Base-by-base conservation (phyloP, 35 echinoderm and acorn worm species). In the Ophioderma brevispina region DNA sequence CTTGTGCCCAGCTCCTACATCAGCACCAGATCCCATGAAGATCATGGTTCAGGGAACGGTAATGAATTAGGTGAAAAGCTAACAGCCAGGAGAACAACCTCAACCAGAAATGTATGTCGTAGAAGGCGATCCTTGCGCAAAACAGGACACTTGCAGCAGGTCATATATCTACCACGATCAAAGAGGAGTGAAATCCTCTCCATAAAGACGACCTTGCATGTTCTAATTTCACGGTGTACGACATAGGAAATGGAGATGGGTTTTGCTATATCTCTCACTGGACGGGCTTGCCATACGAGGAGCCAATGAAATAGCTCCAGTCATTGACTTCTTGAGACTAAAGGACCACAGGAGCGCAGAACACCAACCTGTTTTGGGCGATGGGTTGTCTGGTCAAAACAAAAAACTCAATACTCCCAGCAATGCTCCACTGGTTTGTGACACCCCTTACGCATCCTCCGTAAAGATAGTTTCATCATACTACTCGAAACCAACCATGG, bases 101-200 rank as follows among this genome's bases (percentile, higher is more conserved):
- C n/a, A n/a, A n/a, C n/a, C n/a, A n/a, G n/a, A n/a, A n/a, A n/a
- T n/a, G n/a, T n/a, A n/a, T n/a, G n/a, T n/a, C n/a, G n/a, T n/a
- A n/a, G n/a, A n/a, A n/a, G n/a, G n/a, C n/a, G n/a, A n/a, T n/a
- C n/a, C n/a, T n/a, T n/a, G n/a, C n/a, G n/a, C n/a, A n/a, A n/a
- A n/a, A n/a, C n/a, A n/a, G n/a, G n/a, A n/a, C n/a, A 92, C 25
- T 37, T 92, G 18, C 90, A 92, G 35, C 90, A 92, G 77, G 50
- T 42, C n/a, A 89, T 90, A n/a, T n/a, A 90, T 55, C 32, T 85
- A 14, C 77, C 85, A 2, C 37, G 81, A 40, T 81, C 42, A 0
- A 64, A 80, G 23, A 79, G 82, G 33, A 33, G 36, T 14, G 84
- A 92, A 35, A 31, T 92, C 1, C 82, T 81, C 31, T 92, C 87